phyloP scores from a whole-genome alignment of 1,140 invertebrate species.

The Drosophila erecta region DNA sequence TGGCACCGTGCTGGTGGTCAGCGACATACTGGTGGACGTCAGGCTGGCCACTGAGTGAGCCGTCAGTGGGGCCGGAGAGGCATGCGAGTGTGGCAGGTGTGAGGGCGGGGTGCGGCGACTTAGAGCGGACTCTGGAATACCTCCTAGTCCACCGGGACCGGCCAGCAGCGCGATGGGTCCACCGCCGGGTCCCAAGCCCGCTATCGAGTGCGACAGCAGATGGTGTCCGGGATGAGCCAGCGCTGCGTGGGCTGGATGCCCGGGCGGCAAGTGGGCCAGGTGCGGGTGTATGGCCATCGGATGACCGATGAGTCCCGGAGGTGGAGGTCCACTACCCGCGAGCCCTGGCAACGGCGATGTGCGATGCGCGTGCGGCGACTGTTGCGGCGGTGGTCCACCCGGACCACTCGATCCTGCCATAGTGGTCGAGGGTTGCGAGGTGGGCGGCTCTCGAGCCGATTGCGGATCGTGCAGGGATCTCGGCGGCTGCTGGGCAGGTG shows the following conservation, averaged over 20 bases:
- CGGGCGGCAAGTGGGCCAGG: constrained; percentile 77
- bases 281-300: constrained; percentile 82
- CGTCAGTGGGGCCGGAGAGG: constrained; percentile 61
- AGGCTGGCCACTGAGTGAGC: constrained; percentile 70
- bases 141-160: constrained; percentile 73
- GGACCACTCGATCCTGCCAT: constrained; percentile 41
- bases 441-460: constrained; percentile 61
- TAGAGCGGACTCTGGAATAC: constrained; percentile 71
- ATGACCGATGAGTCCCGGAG: constrained; percentile 73
- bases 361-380: constrained; percentile 76
- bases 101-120: constrained; percentile 78
- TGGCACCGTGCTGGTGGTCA: constrained; percentile 78
- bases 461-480: constrained; percentile 65
- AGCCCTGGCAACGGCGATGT: constrained; percentile 77
- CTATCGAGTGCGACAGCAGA: constrained; percentile 76
- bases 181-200: constrained; percentile 71
- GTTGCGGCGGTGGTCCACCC: constrained; percentile 55
- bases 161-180: constrained; percentile 76
- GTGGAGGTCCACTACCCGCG: constrained; percentile 59
- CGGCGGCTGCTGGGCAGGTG: constrained; percentile 76
- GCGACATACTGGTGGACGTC: constrained; percentile 55
- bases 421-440: constrained; percentile 64
- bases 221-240: constrained; percentile 77
- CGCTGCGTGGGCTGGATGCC: constrained; percentile 79
- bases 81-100: constrained; percentile 71